Evolutionary conservation across 2,113 vertebrate species (phyloP).

Genomic region (Sula dactylatra): DNA sequence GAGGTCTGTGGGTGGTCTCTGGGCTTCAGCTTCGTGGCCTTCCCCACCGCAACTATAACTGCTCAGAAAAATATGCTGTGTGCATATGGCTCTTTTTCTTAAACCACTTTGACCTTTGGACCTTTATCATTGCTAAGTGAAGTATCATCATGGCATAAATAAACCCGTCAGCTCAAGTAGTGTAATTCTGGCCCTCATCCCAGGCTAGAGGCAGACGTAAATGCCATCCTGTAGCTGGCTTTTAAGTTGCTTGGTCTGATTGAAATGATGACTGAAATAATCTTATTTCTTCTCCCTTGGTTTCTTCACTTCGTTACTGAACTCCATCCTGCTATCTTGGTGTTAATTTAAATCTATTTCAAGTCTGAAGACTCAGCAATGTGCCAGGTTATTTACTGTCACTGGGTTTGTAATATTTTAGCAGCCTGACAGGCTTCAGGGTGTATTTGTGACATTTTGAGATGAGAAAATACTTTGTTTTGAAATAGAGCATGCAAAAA

Average conservation of each 20-base stretch:
- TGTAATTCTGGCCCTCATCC: conserved; percentile 22
- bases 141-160: conserved; percentile 26
- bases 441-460: neutral
- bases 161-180: neutral
- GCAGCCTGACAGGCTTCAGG: neutral
- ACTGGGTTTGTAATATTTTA: neutral
- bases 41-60: neutral
- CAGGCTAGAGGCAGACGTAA: neutral
- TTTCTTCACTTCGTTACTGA: conserved; percentile 9
- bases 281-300: neutral
- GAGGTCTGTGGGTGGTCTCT: neutral
- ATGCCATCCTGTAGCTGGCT: neutral
- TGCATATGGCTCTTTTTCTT: neutral
- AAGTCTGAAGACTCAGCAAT: neutral
- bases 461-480: neutral
- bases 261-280: neutral
- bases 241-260: neutral
- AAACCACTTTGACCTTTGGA: neutral
- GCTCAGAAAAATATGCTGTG: neutral
- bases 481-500: neutral
- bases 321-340: neutral
- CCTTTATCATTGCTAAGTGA: neutral
- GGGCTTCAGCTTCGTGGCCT: neutral
- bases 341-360: neutral
- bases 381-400: conserved; percentile 15